Conservation (phyloP, 2,888 invertebrate species). For the Tryphoninae sp. region DNA sequence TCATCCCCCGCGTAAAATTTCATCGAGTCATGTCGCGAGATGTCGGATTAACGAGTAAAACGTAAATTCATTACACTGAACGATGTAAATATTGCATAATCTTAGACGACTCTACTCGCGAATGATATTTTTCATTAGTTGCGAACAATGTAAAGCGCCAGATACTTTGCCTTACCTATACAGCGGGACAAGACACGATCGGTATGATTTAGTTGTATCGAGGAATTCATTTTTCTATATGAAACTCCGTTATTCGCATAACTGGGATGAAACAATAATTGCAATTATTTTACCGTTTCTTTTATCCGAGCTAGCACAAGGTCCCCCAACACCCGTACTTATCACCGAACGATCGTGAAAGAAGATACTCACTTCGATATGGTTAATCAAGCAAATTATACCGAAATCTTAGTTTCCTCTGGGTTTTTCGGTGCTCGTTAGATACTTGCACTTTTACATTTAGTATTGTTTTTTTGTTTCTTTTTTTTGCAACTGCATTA, state of each 20-base stretch:
- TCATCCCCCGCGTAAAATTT: not conserved
- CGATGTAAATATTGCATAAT: constrained; percentile 64
- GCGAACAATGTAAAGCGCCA: constrained; percentile 48
- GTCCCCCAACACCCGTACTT: constrained; percentile 50
- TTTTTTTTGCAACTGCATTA: constrained; percentile 50
- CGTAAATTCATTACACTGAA: constrained; percentile 54
- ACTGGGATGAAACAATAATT: constrained; percentile 26
- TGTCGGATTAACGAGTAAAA: constrained; percentile 32
- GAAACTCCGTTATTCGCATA: constrained; percentile 10
- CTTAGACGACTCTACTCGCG: constrained; percentile 45
- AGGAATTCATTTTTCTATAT: not conserved
- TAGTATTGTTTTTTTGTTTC: constrained; percentile 10
- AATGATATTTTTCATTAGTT: constrained; percentile 53
- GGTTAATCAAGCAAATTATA: constrained; percentile 33
- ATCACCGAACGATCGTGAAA: constrained; percentile 41
- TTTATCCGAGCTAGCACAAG: constrained; percentile 41
- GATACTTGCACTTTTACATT: constrained; percentile 43
- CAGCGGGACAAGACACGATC: constrained; percentile 36
- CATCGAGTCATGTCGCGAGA: constrained; percentile 30
- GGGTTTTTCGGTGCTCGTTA: constrained; percentile 11
- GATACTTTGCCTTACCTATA: constrained; percentile 59
- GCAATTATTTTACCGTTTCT: constrained; percentile 37
- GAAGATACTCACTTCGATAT: constrained; percentile 48
- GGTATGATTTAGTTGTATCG: constrained; percentile 27
- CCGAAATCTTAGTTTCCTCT: not conserved